Evolutionary conservation across 1,140 invertebrate genomes (phyloP), one percentile per base, ranked within the genome.

Genomic region (Zaprionus camerounensis): DNA sequence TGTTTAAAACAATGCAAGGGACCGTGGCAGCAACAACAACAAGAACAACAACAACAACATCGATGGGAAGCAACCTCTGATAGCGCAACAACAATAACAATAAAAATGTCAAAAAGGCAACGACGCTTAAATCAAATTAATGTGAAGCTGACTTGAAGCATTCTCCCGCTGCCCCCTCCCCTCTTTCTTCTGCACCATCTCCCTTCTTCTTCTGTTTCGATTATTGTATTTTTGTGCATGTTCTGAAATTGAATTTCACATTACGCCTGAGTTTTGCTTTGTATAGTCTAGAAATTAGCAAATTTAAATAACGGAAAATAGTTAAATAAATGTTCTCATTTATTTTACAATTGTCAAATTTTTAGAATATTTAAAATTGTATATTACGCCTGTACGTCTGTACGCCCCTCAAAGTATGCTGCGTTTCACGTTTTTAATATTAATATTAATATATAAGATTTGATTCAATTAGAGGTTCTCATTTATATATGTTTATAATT

Each of bases 1-100:
- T 82, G 73, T 76, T 87, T 59, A 64, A 82, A 83, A 86, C 80
- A 87, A 86, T 86, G 83, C 80, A 66, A 59, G 70, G 51, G 63
- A 74, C 78, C 82, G 78, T 78, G 65, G 71, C 82, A 79, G 74
- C 34, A 55, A 51, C 62, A 78, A 17, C 38, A 46, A 44, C 65
- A 58, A 46, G n/a, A 69, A 69, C 38, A 55, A 51, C 62, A 78
- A 17, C 26, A 66, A 76, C 82, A 76, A 78, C 28, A 55, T 5
- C 46, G 5, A 22, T 12, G 46, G 12, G 9, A 51, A 22, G 22
- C 20, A 51, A 51, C 20, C 46, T 69, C 83, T 67, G 83, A 87
- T 88, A 82, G 69, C 80, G 76, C 76, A 46, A 36, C 70, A 77
- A 73, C 71, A 77, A 77, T 77, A 73, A 73, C 75, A 77, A 77